A percentile compares a stretch with the other conserved stretches of the same genome.
These are phyloP conservation scores for Trachurus trachurus DNA, from an alignment of 2,797 vertebrate species.

Conservation along the genomic window DNA sequence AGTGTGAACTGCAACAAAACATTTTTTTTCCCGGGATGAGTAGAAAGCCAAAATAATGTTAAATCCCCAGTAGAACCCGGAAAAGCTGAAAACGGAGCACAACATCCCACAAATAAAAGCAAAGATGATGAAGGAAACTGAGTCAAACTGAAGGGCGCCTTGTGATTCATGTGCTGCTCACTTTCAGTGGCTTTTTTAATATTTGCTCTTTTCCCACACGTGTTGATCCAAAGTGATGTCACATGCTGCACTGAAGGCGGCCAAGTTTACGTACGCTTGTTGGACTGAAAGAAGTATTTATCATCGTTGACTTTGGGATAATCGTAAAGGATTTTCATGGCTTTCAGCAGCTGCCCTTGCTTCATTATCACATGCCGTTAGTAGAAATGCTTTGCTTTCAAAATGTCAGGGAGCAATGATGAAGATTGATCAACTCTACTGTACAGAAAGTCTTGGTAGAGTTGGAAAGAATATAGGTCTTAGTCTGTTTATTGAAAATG, in stretches of 20 bases:
- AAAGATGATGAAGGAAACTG: constrained; percentile 20
- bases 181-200: constrained; percentile 23
- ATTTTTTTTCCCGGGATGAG: constrained; percentile 34
- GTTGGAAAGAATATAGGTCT: constrained; percentile 20
- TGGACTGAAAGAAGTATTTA: background rate
- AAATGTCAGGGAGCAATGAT: constrained; percentile 65
- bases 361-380: constrained; percentile 35
- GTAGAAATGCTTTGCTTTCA: constrained; percentile 24
- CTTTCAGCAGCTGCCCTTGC: constrained; percentile 1
- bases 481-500: constrained; percentile 14
- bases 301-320: constrained; percentile 25
- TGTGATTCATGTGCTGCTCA: constrained; percentile 37
- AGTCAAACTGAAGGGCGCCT: constrained; percentile 22
- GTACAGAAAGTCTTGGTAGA: constrained; percentile 27
- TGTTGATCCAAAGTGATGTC: constrained; percentile 11
- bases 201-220: background rate
- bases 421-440: constrained; percentile 18
- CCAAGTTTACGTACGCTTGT: constrained; percentile 17
- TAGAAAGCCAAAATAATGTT: constrained; percentile 50
- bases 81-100: constrained; percentile 9
- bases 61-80: constrained; percentile 31
- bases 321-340: background rate
- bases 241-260: constrained; percentile 31
- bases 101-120: constrained; percentile 12
- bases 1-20: constrained; percentile 46